phyloP scores from a whole-genome alignment of 1,140 invertebrate species.

The Saccostrea cuccullata region DNA sequence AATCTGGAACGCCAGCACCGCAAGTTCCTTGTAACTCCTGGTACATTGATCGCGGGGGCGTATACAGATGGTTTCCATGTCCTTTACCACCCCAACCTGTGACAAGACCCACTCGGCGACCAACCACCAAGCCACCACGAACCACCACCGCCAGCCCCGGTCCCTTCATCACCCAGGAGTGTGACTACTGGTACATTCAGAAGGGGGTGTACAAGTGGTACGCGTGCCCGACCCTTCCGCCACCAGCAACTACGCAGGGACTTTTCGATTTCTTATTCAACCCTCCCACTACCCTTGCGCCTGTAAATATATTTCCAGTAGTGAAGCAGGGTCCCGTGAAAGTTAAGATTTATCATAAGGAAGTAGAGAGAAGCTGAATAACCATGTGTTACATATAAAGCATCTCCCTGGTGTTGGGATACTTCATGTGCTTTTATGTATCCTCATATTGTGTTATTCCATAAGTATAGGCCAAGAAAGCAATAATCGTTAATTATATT shows the following conservation, averaged over 20 bases:
- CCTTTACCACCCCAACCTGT: not conserved
- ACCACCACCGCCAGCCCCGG: not conserved
- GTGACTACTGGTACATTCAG: constrained; percentile 12
- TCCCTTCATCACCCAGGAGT: not conserved
- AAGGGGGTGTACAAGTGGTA: constrained; percentile 19
- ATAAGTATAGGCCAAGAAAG: too few relatives aligned
- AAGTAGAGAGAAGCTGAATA: not conserved
- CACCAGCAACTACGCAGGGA: not conserved
- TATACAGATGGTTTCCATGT: not conserved
- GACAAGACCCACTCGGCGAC: not conserved
- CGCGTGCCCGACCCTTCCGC: not conserved
- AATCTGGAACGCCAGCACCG: not conserved
- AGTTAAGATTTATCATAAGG: not conserved
- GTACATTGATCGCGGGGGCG: not conserved
- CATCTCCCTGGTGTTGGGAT: not conserved
- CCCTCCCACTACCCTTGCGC: not conserved
- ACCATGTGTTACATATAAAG: not conserved
- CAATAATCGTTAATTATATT: too few relatives aligned
- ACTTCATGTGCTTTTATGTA: not conserved
- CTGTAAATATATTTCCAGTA: not conserved
- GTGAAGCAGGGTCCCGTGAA: not conserved
- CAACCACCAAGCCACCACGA: not conserved
- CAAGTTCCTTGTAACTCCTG: not conserved
- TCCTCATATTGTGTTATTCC: too few relatives aligned
- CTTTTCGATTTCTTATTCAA: not conserved